Conservation (phyloP, 2,797 vertebrate genomes). For the Chaenodraco wilsoni region DNA sequence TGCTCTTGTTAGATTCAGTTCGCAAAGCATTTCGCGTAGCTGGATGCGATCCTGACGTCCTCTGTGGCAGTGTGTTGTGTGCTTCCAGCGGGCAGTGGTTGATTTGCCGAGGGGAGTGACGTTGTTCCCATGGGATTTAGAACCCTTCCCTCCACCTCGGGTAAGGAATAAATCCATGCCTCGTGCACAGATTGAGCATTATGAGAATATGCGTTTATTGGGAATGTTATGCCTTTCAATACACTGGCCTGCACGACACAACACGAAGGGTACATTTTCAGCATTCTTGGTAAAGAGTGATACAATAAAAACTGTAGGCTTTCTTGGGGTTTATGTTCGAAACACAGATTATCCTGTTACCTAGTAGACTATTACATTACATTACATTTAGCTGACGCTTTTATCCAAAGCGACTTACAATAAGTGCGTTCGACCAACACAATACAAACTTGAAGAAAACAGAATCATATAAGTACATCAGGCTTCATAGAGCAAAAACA, state of each 20-base stretch:
- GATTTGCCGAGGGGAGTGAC: slow-evolving; percentile 81
- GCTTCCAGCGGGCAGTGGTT: slow-evolving; percentile 79
- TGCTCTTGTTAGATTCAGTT: slow-evolving; percentile 75
- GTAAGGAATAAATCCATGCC: slow-evolving; percentile 76
- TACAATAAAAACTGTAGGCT: background rate
- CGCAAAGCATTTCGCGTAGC: slow-evolving; percentile 88
- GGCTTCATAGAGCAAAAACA: too few relatives aligned
- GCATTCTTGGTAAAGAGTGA: background rate
- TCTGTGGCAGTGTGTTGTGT: slow-evolving; percentile 77
- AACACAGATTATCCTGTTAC: background rate
- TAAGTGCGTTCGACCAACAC: too few relatives aligned
- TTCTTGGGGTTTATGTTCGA: background rate
- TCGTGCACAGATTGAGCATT: slow-evolving; percentile 60
- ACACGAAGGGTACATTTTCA: background rate
- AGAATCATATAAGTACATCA: too few relatives aligned
- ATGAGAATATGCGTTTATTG: slow-evolving; percentile 32
- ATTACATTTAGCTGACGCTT: too few relatives aligned
- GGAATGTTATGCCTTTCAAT: background rate
- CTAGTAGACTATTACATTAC: too few relatives aligned
- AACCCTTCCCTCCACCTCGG: slow-evolving; percentile 85
- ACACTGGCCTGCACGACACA: background rate
- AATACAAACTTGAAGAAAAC: too few relatives aligned
- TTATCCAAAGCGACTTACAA: too few relatives aligned
- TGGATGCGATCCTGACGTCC: slow-evolving; percentile 84
- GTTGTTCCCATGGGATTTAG: slow-evolving; percentile 83